Base-by-base conservation (phyloP, 2,797 vertebrate species). In the Melanotaenia trifasciata region DNA sequence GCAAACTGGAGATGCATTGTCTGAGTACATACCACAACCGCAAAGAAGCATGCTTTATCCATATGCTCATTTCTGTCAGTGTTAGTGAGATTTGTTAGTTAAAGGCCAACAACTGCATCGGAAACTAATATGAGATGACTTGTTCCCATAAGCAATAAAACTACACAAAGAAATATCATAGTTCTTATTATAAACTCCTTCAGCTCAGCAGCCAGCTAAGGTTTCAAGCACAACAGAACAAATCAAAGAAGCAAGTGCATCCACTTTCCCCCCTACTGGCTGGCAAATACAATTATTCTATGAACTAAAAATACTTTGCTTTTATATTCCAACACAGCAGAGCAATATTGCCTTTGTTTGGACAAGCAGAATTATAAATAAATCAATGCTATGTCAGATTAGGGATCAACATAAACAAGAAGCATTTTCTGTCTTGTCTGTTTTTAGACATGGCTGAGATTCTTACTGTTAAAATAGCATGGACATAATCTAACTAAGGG, bases 121-220 rank as follows among this genome's bases (percentile, higher is more conserved):
- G 64, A 57, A 51, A 67, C 38, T 56, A 62, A 71, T 51, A 67
- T 58, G 30, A 72, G 22, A 59, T 58, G 57, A 64, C 47, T 67
- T 62, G 24, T 50, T 67, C 50, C 61, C 54, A 8, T 70, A 74
- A 81, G 67, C 70, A 68, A 58, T 58, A 58, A 50, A 74, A 20
- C 1, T 9, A 67, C 26, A 74, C 57, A 4, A 51, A 51, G 58
- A 24, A 10, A 47, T 33, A 33, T 61, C 35, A 9, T 11, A 54
- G 36, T 66, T 56, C 26, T 30, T 24, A 53, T 64, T n/a, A 26
- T 53, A 58, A 78, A 73, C 24, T 45, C 26, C 0, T 74, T 57
- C 53, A 61, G 35, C 72, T 78, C 35, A 63, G 56, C 54, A 64
- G 56, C 38, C 24, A 71, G 13, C 2, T 7, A 50, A 28, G 58